Evolutionary conservation across 2,888 invertebrate genomes (phyloP).

Genomic region (Megamerina dolium): DNA sequence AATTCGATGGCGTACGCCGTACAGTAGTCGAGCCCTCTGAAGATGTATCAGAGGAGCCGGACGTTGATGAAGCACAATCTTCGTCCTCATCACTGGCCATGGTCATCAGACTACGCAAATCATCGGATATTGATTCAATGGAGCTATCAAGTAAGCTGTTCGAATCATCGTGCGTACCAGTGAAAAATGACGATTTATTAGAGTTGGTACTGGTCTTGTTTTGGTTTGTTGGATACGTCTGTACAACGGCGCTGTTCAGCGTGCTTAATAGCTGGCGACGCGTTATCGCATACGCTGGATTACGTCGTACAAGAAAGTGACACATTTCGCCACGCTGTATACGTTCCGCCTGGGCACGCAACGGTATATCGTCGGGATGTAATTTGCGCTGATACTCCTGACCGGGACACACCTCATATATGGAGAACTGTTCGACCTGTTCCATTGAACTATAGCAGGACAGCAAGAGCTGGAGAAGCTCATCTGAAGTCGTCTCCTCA

Average conservation of each 20-base stretch:
- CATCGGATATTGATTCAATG: conserved; percentile 40
- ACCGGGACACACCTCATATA: conserved; percentile 78
- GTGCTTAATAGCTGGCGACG: conserved; percentile 47
- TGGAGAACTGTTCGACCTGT: conserved; percentile 77
- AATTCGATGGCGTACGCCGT: conserved; percentile 18
- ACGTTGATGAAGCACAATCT: conserved; percentile 32
- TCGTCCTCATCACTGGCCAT: conserved; percentile 32
- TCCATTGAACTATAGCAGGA: conserved; percentile 80
- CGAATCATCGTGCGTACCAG: conserved; percentile 23
- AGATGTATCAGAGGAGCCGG: conserved; percentile 39
- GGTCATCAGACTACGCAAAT: conserved; percentile 29
- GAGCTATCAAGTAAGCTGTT: conserved; percentile 40
- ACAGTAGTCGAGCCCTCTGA: conserved; percentile 28
- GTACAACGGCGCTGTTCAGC: conserved; percentile 31
- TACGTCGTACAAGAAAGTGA: conserved; percentile 76
- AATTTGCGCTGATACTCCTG: conserved; percentile 84
- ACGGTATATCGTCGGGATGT: conserved; percentile 79
- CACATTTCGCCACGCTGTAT: conserved; percentile 64
- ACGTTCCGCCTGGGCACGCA: conserved; percentile 68
- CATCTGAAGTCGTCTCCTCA: conserved; percentile 82
- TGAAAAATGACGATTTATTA: conserved; percentile 25
- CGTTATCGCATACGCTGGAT: conserved; percentile 66
- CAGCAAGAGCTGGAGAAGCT: conserved; percentile 74
- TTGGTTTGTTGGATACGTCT: conserved; percentile 10
- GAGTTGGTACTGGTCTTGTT: neutral